Conservation (phyloP, 2,797 vertebrate species). For the Oceanodroma leucorhoa region DNA sequence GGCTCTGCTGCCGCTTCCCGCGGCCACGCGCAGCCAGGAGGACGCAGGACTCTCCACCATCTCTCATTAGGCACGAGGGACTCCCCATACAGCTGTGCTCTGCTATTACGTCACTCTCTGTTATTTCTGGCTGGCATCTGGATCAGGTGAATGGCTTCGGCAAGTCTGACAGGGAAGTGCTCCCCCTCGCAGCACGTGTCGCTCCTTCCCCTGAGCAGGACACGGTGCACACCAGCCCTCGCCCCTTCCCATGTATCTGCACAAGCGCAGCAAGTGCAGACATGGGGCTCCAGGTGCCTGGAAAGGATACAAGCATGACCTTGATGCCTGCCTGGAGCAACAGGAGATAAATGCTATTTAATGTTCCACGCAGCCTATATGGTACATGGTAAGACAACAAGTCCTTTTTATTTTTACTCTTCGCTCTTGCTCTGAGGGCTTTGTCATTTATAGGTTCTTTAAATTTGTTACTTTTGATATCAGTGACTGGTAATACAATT, state of each 20-base stretch:
- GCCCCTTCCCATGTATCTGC: rapidly evolving
- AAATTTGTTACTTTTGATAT: conserved; percentile 70
- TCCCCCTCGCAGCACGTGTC: rapidly evolving
- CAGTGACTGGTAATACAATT: conserved; percentile 63
- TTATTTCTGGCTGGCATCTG: background rate
- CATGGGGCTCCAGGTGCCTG: background rate
- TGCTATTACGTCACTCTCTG: rapidly evolving
- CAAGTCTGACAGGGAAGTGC: rapidly evolving
- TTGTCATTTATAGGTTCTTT: conserved; percentile 61
- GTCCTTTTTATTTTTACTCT: background rate
- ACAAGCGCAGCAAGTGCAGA: background rate
- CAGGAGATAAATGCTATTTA: background rate
- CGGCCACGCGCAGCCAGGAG: rapidly evolving
- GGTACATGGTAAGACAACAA: background rate
- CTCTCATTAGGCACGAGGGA: rapidly evolving
- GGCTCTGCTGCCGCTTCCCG: background rate
- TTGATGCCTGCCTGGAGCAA: background rate
- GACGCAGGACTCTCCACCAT: rapidly evolving
- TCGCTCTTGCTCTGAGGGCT: conserved; percentile 27
- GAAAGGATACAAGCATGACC: background rate
- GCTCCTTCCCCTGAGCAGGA: background rate
- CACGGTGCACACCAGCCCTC: rapidly evolving
- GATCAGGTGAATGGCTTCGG: background rate
- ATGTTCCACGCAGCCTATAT: background rate
- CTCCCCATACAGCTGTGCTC: too few species aligned